A percentile compares a stretch with the other conserved stretches of the same genome.
phyloP scores from a whole-genome alignment of 1,140 invertebrate species.

The Tenebrio molitor region DNA sequence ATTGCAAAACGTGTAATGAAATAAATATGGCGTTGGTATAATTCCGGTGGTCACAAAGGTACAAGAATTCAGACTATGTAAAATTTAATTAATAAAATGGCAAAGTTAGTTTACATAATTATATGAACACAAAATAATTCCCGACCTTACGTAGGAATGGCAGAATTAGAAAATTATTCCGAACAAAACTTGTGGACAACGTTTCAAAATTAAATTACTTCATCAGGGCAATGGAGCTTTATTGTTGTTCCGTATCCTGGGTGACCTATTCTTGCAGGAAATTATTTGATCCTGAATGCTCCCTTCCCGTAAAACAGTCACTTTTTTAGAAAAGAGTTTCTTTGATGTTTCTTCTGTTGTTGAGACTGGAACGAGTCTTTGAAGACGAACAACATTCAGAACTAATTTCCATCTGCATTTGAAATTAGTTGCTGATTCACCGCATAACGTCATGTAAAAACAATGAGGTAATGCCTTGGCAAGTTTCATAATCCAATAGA shows the following conservation, averaged over 20 bases:
- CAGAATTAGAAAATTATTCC: constrained; percentile 3
- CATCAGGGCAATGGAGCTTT: not conserved
- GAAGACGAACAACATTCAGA: too few relatives aligned
- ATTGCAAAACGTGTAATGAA: too few relatives aligned
- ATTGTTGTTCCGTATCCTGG: not conserved
- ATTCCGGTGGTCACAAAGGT: too few relatives aligned
- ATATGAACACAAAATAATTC: constrained; percentile 13
- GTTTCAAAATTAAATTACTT: constrained; percentile 24
- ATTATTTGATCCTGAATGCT: too few relatives aligned
- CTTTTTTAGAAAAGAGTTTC: too few relatives aligned
- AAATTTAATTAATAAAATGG: constrained; percentile 17
- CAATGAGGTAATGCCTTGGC: constrained; percentile 30
- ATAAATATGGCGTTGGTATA: too few relatives aligned
- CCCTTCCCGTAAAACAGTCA: too few relatives aligned
- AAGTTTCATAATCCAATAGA: constrained; percentile 38
- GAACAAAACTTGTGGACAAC: constrained; percentile 22
- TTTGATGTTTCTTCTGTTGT: too few relatives aligned
- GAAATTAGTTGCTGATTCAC: constrained; percentile 21
- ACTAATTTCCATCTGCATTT: not conserved
- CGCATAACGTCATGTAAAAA: constrained; percentile 12
- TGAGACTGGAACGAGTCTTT: too few relatives aligned
- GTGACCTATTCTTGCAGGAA: too few relatives aligned
- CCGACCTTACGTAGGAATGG: constrained; percentile 14
- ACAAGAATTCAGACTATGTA: constrained; percentile 9
- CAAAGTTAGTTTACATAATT: constrained; percentile 23